These are phyloP conservation scores for Pristis pectinata DNA, from an alignment of 2,797 vertebrate species.

Conservation along the genomic window DNA sequence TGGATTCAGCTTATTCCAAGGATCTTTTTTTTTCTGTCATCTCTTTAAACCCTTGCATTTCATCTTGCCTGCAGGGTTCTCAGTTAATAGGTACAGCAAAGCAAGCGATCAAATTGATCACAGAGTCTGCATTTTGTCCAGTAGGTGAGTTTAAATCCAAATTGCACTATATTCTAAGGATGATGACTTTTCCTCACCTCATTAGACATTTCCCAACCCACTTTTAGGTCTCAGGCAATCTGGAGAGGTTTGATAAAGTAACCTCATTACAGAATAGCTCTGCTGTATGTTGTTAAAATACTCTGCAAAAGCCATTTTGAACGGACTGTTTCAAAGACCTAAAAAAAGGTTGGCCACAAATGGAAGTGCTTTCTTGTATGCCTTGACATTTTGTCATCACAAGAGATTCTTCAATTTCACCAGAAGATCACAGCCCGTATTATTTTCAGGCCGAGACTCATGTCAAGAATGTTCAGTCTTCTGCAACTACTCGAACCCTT, in stretches of 20 bases:
- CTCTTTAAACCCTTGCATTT: conserved; percentile 27
- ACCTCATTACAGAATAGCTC: not conserved
- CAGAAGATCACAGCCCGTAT: not conserved
- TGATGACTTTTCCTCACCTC: conserved; percentile 16
- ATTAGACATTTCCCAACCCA: not conserved
- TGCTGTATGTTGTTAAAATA: not conserved
- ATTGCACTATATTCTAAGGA: not conserved
- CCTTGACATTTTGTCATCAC: conserved; percentile 32
- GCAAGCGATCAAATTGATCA: conserved; percentile 3
- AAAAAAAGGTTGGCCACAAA: not conserved
- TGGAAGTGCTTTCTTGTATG: not conserved
- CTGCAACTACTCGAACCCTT: conserved; percentile 5
- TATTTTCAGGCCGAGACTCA: conserved; percentile 24
- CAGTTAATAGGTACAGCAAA: not conserved
- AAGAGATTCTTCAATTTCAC: conserved; percentile 31
- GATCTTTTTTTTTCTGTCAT: not conserved
- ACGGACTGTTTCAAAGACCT: not conserved
- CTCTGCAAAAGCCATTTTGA: not conserved
- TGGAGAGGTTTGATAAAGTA: conserved; percentile 20
- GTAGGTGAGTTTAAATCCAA: conserved; percentile 2
- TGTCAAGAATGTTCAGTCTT: not conserved
- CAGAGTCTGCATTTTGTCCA: not conserved
- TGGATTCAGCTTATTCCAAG: not conserved
- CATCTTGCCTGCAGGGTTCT: not conserved
- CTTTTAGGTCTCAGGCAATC: not conserved